Evolutionary conservation across 2,797 vertebrate genomes (phyloP), one percentile per base, ranked within the genome.

Genomic region (Okamejei kenojei): DNA sequence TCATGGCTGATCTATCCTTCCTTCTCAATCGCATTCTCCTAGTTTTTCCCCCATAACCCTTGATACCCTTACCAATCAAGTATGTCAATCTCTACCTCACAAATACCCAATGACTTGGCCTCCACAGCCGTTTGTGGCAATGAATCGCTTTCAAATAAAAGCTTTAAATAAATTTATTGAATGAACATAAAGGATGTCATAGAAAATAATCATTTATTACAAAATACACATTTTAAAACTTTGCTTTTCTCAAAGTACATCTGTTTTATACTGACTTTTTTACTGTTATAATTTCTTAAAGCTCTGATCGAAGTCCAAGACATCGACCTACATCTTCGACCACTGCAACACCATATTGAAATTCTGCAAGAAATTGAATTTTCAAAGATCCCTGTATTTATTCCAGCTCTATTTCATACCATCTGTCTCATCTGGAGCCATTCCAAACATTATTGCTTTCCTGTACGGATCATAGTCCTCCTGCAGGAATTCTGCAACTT

Each of bases 401-500:
- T 96, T 1, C 94, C 95, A 21, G 94, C 95, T 0, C 95, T 98
- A 38, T 97, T 98, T 94, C 97, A 98, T 90, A 96, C 95, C 2
- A 94, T 98, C 76, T 97, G 94, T 92, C 96, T 98, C 54, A 96
- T 98, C 93, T 97, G 97, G 97, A 97, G 95, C 91, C 96, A 96
- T 94, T 98, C 97, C 82, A 93, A 93, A n/a, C 96, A 95, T 94
- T 98, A 97, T 93, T 96, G 95, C 79, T 95, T 74, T 0, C 97
- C 97, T 58, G 94, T 93, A 13, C 95, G 95, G 93, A 95, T 97
- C 0, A 95, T 97, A 93, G 94, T 97, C 92, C 94, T 98, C 76
- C 94, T 98, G 82, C 97, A 97, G 94, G 96, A 97, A 94, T 95
- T 98, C 88, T 97, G 96, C 95, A 98, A 97, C 95, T 95, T 98